phyloP scores from a whole-genome alignment of 2,888 invertebrate genomes.

The Latrodectus hesperus region DNA sequence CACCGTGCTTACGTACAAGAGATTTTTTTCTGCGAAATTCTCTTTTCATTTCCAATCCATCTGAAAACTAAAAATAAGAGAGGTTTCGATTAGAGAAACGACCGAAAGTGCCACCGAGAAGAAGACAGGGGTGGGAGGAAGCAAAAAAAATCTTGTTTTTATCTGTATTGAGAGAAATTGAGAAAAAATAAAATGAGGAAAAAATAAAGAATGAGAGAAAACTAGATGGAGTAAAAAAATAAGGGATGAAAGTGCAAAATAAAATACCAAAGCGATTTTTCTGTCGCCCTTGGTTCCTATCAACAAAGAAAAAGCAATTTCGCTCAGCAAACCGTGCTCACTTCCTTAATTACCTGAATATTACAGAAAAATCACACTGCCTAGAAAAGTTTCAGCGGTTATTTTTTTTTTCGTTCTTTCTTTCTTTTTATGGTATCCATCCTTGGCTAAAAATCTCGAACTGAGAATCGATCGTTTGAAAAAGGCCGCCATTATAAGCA shows the following conservation, averaged over 20 bases:
- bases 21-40: conserved; percentile 12
- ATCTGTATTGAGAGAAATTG: conserved; percentile 65
- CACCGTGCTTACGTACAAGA: conserved; percentile 2
- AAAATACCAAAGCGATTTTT: conserved; percentile 51
- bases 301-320: conserved; percentile 69
- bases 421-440: conserved; percentile 28
- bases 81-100: conserved; percentile 61
- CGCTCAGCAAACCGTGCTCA: conserved; percentile 59
- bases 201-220: conserved; percentile 25
- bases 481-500: conserved; percentile 42
- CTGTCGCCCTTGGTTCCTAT: conserved; percentile 63
- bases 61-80: conserved; percentile 66
- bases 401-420: conserved; percentile 7
- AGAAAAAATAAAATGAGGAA: conserved; percentile 40
- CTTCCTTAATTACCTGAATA: conserved; percentile 69
- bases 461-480: conserved; percentile 28
- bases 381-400: conserved; percentile 43
- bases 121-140: not conserved
- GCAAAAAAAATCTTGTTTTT: conserved; percentile 25
- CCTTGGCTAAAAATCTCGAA: conserved; percentile 41
- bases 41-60: conserved; percentile 68
- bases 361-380: conserved; percentile 69
- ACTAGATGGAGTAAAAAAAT: conserved; percentile 3
- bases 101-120: conserved; percentile 22
- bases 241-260: conserved; percentile 10